A percentile compares a stretch with the other conserved stretches of the same genome.
These are phyloP conservation scores for Pseudocheirus occidentalis DNA, from an alignment of 2,797 vertebrate species.

Conservation along the genomic window DNA sequence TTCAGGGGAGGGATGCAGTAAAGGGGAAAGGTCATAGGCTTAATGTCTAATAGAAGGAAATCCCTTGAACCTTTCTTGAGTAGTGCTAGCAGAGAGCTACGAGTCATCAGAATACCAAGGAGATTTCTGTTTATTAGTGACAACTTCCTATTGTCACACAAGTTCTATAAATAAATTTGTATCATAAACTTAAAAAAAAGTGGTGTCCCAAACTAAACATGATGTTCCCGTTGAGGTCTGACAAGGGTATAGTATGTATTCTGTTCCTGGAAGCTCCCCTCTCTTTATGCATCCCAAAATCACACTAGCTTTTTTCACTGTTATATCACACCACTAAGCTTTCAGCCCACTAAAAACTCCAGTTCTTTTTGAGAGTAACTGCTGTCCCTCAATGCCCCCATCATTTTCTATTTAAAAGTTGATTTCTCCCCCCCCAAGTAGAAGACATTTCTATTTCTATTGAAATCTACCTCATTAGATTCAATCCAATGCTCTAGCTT, in stretches of 20 bases:
- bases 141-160: neutral
- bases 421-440: neutral
- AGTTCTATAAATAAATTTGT: neutral
- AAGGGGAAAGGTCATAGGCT: neutral
- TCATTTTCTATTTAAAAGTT: neutral
- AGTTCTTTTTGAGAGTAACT: neutral
- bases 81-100: neutral
- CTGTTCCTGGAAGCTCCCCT: neutral
- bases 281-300: neutral
- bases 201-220: neutral
- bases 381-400: neutral
- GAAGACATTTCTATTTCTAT: neutral
- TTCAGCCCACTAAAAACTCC: neutral
- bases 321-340: neutral
- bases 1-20: neutral
- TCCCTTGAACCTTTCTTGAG: neutral
- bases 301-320: neutral
- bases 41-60: neutral
- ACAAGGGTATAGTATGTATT: neutral
- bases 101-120: neutral
- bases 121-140: neutral
- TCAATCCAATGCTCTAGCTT: neutral
- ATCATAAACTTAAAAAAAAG: neutral
- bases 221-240: neutral
- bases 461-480: neutral